Percentiles rank a stretch among this genome's conserved stretches.
Evolutionary conservation across 2,888 invertebrate genomes (phyloP).

Genomic region (Heteropelma amictum): DNA sequence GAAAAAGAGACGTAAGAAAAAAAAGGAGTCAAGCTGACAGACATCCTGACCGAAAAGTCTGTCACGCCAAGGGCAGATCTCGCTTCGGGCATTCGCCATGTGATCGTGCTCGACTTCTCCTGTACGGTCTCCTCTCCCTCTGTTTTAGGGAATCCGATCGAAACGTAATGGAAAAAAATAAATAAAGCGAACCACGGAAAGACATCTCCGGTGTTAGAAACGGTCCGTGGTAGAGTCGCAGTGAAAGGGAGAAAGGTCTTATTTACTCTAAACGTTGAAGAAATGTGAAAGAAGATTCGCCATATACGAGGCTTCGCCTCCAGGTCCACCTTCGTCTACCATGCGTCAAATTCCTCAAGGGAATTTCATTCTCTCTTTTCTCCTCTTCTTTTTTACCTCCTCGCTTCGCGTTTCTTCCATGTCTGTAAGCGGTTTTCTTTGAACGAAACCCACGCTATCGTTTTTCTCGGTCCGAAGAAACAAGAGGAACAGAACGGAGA

Average conservation of each 20-base stretch:
- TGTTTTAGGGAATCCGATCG: constrained; percentile 23
- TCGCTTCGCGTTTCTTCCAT: not conserved
- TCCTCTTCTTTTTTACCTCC: not conserved
- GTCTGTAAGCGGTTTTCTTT: not conserved
- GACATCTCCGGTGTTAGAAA: not conserved
- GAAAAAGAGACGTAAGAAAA: not conserved
- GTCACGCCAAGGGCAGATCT: constrained; percentile 48
- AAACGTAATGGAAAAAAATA: not conserved
- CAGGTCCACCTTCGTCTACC: constrained; percentile 49
- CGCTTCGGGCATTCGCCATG: constrained; percentile 23
- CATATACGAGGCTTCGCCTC: constrained; percentile 11
- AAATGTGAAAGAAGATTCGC: not conserved
- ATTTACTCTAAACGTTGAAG: constrained; percentile 44
- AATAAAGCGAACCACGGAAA: not conserved
- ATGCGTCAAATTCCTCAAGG: constrained; percentile 56
- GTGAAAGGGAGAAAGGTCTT: constrained; percentile 37
- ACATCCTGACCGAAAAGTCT: constrained; percentile 17
- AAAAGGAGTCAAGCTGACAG: constrained; percentile 1
- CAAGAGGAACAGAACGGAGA: not conserved
- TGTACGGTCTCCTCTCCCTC: not conserved
- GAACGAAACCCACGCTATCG: not conserved
- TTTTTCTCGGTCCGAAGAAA: not conserved
- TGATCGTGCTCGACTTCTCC: not conserved
- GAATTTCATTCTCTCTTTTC: constrained; percentile 13
- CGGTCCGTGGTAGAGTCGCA: not conserved